phyloP scores from a whole-genome alignment of 2,113 vertebrate genomes.

The Origma solitaria region DNA sequence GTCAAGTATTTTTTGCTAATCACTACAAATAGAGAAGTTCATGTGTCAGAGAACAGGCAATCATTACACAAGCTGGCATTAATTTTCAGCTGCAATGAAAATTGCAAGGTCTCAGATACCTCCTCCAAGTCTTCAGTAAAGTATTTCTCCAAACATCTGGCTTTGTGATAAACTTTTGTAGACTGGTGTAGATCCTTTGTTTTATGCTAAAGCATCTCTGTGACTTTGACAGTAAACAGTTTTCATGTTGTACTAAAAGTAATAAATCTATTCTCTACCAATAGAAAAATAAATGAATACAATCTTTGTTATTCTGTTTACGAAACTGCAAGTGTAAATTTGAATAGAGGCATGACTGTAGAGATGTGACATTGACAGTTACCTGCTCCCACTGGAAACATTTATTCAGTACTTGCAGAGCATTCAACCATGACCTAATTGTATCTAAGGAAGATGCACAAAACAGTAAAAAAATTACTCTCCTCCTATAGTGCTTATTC shows the following conservation, averaged over 20 bases:
- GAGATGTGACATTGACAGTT: neutral
- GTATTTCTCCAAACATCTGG: neutral
- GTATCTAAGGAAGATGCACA: neutral
- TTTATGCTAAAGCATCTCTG: neutral
- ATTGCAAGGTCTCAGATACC: neutral
- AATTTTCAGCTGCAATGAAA: neutral
- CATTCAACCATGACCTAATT: neutral
- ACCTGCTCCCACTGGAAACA: neutral
- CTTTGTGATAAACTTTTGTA: neutral
- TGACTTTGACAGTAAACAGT: neutral
- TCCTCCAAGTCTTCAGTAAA: neutral
- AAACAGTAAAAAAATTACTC: neutral
- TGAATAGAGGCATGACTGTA: neutral
- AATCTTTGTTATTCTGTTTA: neutral
- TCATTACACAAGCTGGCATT: neutral
- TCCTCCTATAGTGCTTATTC: neutral
- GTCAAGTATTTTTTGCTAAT: constrained; percentile 6
- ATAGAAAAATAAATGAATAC: neutral
- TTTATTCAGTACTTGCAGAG: neutral
- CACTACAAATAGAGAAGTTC: constrained; percentile 39
- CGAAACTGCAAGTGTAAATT: neutral
- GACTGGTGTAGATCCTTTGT: neutral
- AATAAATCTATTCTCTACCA: neutral
- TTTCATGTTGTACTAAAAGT: neutral
- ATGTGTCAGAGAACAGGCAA: neutral